These are phyloP conservation scores for Meteorus sp. DNA, from an alignment of 1,140 invertebrate genomes.

Conservation along the genomic window DNA sequence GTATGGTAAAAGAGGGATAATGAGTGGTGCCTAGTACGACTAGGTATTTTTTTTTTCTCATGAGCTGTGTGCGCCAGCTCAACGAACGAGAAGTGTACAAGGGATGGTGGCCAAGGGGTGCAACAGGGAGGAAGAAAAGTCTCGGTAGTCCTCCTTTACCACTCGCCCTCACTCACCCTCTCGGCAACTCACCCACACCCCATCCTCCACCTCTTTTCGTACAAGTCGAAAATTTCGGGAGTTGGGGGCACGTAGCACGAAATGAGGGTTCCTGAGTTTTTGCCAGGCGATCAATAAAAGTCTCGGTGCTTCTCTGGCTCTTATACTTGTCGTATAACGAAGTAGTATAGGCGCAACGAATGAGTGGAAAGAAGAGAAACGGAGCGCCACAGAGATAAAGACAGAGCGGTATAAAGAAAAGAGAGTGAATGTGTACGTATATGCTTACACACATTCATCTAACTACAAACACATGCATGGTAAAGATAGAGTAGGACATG, in stretches of 20 bases:
- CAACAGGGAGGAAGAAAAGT: too few species aligned
- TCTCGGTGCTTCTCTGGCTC: constrained; percentile 53
- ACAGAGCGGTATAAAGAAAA: background rate
- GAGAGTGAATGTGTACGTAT: background rate
- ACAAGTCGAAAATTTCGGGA: constrained; percentile 28
- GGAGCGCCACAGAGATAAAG: background rate
- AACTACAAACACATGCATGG: too few species aligned
- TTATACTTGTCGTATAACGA: constrained; percentile 59
- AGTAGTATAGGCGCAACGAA: constrained; percentile 49
- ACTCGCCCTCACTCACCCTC: too few species aligned
- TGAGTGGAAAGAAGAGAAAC: constrained; percentile 4
- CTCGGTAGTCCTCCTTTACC: too few species aligned
- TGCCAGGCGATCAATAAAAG: constrained; percentile 61
- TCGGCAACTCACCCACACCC: constrained; percentile 1
- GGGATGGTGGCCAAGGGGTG: too few species aligned
- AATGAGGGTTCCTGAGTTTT: constrained; percentile 53
- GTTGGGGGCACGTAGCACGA: constrained; percentile 36
- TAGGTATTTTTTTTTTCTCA: constrained; percentile 2
- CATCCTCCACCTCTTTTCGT: background rate
- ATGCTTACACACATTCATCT: background rate
- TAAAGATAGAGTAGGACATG: too few species aligned
- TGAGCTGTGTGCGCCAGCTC: background rate
- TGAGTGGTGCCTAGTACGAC: constrained; percentile 27
- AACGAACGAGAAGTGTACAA: too few species aligned
- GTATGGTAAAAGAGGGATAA: too few species aligned